These are phyloP conservation scores for Diabrotica virgifera DNA, from an alignment of 1,140 invertebrate genomes.

Conservation along the genomic window DNA sequence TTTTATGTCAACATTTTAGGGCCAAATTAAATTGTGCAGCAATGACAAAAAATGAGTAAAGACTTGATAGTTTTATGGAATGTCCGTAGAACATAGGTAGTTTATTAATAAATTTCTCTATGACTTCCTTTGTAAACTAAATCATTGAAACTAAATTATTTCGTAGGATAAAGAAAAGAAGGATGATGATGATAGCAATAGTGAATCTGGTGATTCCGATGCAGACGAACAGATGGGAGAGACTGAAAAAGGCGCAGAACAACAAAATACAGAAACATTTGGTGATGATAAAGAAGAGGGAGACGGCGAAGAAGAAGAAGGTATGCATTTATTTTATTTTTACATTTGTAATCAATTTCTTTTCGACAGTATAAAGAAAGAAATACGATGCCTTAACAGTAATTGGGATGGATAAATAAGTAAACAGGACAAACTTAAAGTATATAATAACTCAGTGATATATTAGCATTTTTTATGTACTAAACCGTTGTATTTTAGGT, in stretches of 20 bases:
- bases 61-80: neutral
- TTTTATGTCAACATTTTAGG: neutral
- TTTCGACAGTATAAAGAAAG: too few relatives aligned
- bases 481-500: neutral
- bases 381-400: too few relatives aligned
- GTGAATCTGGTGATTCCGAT: conserved; percentile 62
- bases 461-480: neutral
- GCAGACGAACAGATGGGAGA: conserved; percentile 95
- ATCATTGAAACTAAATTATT: neutral
- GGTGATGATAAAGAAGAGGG: conserved; percentile 78
- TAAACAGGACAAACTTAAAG: too few relatives aligned
- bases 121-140: neutral
- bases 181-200: conserved; percentile 13
- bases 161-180: conserved; percentile 16
- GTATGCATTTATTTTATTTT: conserved; percentile 27
- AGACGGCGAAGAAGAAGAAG: conserved; percentile 68
- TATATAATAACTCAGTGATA: neutral
- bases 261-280: conserved; percentile 83
- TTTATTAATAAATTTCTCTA: too few relatives aligned
- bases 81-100: neutral
- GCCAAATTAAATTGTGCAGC: neutral
- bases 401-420: too few relatives aligned
- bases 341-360: neutral
- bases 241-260: conserved; percentile 77
- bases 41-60: neutral